Conservation (phyloP, 2,113 vertebrate genomes). For the Orthochromis malagaraziensis region DNA sequence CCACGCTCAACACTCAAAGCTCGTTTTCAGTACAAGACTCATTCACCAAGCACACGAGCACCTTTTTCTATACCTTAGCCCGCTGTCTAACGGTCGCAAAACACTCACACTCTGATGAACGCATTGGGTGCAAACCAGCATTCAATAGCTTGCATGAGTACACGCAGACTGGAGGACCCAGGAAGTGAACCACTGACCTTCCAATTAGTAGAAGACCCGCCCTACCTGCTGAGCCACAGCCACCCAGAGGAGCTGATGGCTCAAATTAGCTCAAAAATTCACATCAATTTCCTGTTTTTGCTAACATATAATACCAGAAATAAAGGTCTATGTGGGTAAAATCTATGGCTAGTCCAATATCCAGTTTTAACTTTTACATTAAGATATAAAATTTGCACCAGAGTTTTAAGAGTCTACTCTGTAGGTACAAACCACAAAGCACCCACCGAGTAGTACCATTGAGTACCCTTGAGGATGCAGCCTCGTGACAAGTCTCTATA, state of each 20-base stretch:
- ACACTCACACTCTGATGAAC: not conserved
- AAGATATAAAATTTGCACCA: not conserved
- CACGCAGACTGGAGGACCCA: not conserved
- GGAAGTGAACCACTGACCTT: not conserved
- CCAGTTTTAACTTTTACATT: not conserved
- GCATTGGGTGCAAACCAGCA: not conserved
- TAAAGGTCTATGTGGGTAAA: not conserved
- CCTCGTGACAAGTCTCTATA: not conserved
- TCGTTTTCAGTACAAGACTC: not conserved
- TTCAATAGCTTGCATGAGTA: fast-evolving
- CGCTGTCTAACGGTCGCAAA: not conserved
- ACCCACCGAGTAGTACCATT: not conserved
- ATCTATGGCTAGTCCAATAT: not conserved
- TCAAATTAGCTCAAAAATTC: not conserved
- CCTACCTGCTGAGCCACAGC: not conserved
- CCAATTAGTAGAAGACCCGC: not conserved
- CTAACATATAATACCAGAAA: not conserved
- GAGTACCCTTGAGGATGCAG: not conserved
- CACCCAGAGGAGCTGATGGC: not conserved
- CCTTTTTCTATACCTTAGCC: not conserved
- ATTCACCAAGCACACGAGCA: not conserved
- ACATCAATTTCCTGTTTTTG: not conserved
- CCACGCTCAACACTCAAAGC: not conserved
- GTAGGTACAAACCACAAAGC: not conserved
- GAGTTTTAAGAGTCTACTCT: not conserved